Evolutionary conservation across 2,797 vertebrate genomes (phyloP).

Genomic region (Tiaroga cobitis): DNA sequence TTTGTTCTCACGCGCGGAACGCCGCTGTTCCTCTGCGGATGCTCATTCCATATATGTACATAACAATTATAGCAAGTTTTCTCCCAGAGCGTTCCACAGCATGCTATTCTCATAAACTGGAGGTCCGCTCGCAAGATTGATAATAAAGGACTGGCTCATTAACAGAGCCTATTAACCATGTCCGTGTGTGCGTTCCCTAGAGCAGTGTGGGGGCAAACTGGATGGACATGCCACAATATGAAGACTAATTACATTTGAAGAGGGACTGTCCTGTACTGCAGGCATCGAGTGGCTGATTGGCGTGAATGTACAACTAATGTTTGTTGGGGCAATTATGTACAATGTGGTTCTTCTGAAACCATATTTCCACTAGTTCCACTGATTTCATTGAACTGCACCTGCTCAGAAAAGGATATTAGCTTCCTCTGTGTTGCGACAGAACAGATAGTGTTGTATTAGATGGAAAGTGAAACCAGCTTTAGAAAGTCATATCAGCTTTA

Average conservation of each 20-base stretch:
- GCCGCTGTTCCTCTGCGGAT: conserved; percentile 68
- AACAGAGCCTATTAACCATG: conserved; percentile 85
- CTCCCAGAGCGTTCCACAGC: conserved; percentile 77
- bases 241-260: conserved; percentile 85
- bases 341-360: conserved; percentile 16
- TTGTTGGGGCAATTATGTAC: neutral
- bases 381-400: conserved; percentile 17
- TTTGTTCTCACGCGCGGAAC: conserved; percentile 65
- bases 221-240: conserved; percentile 82
- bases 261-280: conserved; percentile 71
- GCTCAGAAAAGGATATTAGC: conserved; percentile 11
- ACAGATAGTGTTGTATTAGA: neutral
- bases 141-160: conserved; percentile 86
- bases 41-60: conserved; percentile 23
- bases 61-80: conserved; percentile 63
- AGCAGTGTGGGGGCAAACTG: conserved; percentile 76
- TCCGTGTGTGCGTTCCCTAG: conserved; percentile 79
- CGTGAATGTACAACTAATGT: conserved; percentile 66
- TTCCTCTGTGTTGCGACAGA: neutral
- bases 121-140: conserved; percentile 79
- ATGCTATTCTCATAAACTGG: conserved; percentile 72
- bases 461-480: neutral
- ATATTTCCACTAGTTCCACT: conserved; percentile 1
- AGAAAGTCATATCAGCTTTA: neutral
- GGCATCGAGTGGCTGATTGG: conserved; percentile 73